Base-by-base conservation (phyloP, 2,113 vertebrate species). In the Phrynosoma blainvillii region DNA sequence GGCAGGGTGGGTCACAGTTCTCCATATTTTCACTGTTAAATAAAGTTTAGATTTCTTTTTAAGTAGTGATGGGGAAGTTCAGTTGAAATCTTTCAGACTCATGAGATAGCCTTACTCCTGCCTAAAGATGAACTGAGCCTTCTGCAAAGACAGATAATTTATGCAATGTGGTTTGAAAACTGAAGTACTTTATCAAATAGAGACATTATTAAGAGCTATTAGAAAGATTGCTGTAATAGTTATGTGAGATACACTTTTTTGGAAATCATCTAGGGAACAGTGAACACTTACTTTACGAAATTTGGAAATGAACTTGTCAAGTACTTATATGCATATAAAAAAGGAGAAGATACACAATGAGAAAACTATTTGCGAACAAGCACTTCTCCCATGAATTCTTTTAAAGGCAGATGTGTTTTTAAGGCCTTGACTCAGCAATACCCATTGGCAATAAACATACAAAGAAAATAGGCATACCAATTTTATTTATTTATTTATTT, bases 401-500 rank as follows among this genome's bases (percentile, higher is more conserved):
- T 65, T n/a, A 59, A 77, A 88, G 65, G 42, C 87, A 1, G 65
- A 91, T 88, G 42, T 54, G 18, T 86, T 87, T 62, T 77, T 80
- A 47, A 90, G 79, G 79, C 87, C 89, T 87, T 84, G 89, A 88
- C 90, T 78, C 0, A 0, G 90, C 90, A 93, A 87, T 82, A 79
- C 83, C 89, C 84, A 82, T 89, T 89, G 85, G 16, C 62, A 89
- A 81, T 54, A 21, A 77, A 76, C 47, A 75, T 78, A 9, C 0
- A 27, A 87, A 84, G 82, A 56, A 70, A 42, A 88, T 83, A 52
- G 42, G 90, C 88, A 89, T 83, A 87, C 87, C 40, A 77, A 93
- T 79, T 89, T 93, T 88, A 65, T 36, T 36, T 65, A 65, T 65
- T 65, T 76, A 23, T 71, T 71, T n/a, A 27, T 62, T 91, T 86